These are phyloP conservation scores for Oncopeltus fasciatus DNA, from an alignment of 1,140 invertebrate species.

Conservation along the genomic window DNA sequence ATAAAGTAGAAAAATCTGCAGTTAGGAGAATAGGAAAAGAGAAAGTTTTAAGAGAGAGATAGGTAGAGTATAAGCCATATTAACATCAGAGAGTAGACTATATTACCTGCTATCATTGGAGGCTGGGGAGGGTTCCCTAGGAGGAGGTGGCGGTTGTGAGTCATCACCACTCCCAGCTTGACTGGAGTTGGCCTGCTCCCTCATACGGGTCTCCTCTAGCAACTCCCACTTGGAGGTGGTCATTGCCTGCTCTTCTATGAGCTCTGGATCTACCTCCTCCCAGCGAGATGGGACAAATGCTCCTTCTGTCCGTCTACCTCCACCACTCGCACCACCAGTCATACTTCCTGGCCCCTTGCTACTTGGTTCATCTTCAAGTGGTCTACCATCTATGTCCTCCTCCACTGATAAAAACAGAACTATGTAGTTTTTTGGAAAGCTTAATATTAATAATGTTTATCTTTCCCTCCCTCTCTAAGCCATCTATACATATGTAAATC, in stretches of 20 bases:
- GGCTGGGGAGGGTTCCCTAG: neutral
- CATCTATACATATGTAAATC: no score
- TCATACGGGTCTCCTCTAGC: conserved; percentile 34
- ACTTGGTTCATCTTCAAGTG: conserved; percentile 40
- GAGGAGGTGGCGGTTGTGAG: conserved; percentile 15
- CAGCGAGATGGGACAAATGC: conserved; percentile 81
- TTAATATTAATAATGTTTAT: no score
- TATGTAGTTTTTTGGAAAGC: no score
- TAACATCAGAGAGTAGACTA: neutral
- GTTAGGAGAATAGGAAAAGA: no score
- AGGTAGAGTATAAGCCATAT: no score
- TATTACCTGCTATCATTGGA: neutral
- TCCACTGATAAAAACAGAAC: no score
- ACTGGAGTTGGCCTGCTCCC: neutral
- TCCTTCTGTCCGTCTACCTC: conserved; percentile 30
- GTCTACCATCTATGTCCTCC: conserved; percentile 71
- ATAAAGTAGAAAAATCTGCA: no score
- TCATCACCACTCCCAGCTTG: conserved; percentile 4
- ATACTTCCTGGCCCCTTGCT: conserved; percentile 25
- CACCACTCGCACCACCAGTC: conserved; percentile 26
- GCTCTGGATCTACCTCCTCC: conserved; percentile 85
- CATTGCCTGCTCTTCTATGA: conserved; percentile 73
- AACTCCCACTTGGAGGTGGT: conserved; percentile 80
- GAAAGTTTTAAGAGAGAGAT: no score
- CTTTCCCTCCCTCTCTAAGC: no score